Percentiles rank a stretch among this genome's conserved stretches.
Conservation (phyloP, 1,140 invertebrate species). For the Rhyacophila brunnea region DNA sequence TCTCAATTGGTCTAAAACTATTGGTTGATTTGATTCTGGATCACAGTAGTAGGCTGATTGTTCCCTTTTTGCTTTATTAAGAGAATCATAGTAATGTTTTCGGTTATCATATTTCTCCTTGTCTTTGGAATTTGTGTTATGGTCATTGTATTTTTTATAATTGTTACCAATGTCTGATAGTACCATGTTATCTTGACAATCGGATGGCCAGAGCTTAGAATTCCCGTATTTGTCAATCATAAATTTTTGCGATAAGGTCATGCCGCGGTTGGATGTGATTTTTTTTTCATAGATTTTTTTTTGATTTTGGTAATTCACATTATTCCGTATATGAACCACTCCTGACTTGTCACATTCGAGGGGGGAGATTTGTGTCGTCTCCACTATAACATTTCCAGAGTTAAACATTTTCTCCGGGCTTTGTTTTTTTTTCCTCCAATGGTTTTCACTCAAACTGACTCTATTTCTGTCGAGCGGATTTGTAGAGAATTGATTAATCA, state of each 20-base stretch:
- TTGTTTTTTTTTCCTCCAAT: constrained; percentile 49
- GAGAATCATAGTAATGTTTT: constrained; percentile 45
- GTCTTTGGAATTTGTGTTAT: constrained; percentile 11
- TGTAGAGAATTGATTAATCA: constrained; percentile 40
- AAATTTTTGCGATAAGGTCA: constrained; percentile 53
- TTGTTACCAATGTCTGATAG: constrained; percentile 27
- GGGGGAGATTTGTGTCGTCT: constrained; percentile 39
- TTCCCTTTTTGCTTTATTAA: constrained; percentile 43
- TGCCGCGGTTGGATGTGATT: constrained; percentile 42
- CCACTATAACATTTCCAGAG: constrained; percentile 36
- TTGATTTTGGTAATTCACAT: constrained; percentile 34
- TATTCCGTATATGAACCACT: constrained; percentile 41
- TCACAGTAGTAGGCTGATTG: constrained; percentile 40
- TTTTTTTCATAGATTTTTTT: constrained; percentile 41
- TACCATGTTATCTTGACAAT: neutral
- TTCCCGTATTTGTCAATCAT: constrained; percentile 56
- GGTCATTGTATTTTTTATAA: neutral
- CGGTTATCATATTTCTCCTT: constrained; percentile 41
- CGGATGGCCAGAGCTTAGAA: constrained; percentile 45
- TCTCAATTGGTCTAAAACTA: constrained; percentile 33
- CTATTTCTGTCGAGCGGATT: constrained; percentile 39
- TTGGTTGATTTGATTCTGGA: constrained; percentile 34
- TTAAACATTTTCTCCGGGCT: constrained; percentile 42
- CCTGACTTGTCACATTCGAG: constrained; percentile 42
- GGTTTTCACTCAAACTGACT: constrained; percentile 50